Evolutionary conservation across 2,113 vertebrate species (phyloP).

Genomic region (Hylia prasina): DNA sequence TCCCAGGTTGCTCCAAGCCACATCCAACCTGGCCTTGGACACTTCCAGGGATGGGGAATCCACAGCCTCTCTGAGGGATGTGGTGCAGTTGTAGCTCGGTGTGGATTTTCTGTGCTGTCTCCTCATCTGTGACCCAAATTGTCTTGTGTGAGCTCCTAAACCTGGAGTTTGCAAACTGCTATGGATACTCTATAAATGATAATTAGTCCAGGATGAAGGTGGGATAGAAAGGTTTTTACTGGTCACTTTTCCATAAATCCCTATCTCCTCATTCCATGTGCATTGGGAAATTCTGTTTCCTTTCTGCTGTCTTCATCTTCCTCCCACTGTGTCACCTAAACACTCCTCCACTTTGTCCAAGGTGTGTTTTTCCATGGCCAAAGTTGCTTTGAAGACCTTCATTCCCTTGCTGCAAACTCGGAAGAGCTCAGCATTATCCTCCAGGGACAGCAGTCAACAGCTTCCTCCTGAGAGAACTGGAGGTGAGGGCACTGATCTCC

Average conservation of each 20-base stretch:
- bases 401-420: not conserved
- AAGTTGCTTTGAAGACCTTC: not conserved
- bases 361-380: not conserved
- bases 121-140: not conserved
- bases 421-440: not conserved
- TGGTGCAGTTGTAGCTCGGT: not conserved
- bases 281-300: not conserved
- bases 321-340: not conserved
- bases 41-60: not conserved
- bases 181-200: rapidly evolving
- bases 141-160: not conserved
- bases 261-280: rapidly evolving
- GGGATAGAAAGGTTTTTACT: not conserved
- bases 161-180: not conserved
- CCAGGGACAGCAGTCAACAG: rapidly evolving
- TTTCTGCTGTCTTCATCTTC: not conserved
- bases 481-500: not conserved
- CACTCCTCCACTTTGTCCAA: not conserved
- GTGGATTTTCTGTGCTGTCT: not conserved
- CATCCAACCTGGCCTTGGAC: rapidly evolving
- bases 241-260: not conserved
- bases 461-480: not conserved
- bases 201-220: not conserved
- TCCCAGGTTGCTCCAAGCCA: not conserved
- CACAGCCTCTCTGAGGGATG: rapidly evolving